phyloP scores from a whole-genome alignment of 1,140 invertebrate genomes.

The Drosophila ananassae region DNA sequence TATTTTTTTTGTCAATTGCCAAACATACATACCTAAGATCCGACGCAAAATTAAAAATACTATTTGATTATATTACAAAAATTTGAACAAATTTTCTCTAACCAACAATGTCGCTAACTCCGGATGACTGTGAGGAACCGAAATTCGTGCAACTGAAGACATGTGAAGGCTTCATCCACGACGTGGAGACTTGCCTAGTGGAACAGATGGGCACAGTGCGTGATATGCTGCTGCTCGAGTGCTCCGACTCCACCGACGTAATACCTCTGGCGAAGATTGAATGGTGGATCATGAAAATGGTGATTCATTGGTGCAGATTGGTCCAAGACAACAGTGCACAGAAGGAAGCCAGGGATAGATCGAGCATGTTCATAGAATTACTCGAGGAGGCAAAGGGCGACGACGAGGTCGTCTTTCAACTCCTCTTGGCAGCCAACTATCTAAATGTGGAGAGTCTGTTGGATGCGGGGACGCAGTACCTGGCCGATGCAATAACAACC shows the following conservation, averaged over 20 bases:
- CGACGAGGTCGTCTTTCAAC: conserved; percentile 9
- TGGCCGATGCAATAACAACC: conserved; percentile 22
- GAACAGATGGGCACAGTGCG: conserved; percentile 27
- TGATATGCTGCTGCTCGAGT: conserved; percentile 28
- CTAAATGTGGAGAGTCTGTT: conserved; percentile 31
- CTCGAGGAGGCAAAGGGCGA: neutral
- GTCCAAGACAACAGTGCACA: neutral
- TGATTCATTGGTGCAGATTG: conserved; percentile 1
- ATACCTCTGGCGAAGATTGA: conserved; percentile 25
- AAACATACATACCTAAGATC: neutral
- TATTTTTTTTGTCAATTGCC: neutral
- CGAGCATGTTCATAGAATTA: neutral
- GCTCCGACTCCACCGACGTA: neutral
- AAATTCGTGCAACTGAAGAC: conserved; percentile 13
- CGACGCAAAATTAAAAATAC: neutral
- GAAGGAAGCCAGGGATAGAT: neutral
- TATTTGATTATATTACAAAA: neutral
- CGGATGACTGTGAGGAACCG: neutral
- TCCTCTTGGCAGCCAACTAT: conserved; percentile 47
- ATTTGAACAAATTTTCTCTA: neutral
- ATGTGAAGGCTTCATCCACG: conserved; percentile 26
- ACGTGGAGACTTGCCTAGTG: conserved; percentile 9
- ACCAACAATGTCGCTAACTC: neutral
- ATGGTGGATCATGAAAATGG: conserved; percentile 29
- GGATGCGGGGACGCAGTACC: conserved; percentile 8